Evolutionary conservation across 2,797 vertebrate species (phyloP), one percentile per base, ranked within the genome.

Genomic region (Chromis chromis): DNA sequence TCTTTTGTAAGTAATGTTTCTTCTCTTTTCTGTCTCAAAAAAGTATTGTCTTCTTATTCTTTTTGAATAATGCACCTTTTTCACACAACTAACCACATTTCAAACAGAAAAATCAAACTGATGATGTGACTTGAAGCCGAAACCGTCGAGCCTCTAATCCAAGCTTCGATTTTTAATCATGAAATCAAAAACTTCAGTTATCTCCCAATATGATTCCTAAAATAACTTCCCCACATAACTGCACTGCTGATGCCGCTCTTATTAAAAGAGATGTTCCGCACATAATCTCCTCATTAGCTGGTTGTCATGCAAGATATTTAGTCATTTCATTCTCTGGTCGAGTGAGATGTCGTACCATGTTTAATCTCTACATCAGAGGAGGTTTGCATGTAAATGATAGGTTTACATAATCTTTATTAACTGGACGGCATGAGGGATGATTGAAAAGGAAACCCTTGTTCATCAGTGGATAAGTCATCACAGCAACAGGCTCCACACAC

Each of bases 251-350:
- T 75, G 72, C 80, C 76, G 81, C 61, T 76, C 73, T 74, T 70
- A 81, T 87, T 82, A 89, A 86, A 88, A 76, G 74, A 81, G 74
- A 84, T 85, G 79, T 76, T 77, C 72, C 83, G 64, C 73, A 63
- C 70, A 57, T 85, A 85, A 86, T 88, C 86, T 87, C 70, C 74
- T 79, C 76, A 78, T 87, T 89, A 81, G 84, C 86, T 79, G 64
- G 77, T 70, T 77, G 75, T 84, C 78, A 79, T 64, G 60, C 6
- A 6, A 74, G 65, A 75, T 74, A 77, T 75, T 77, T 70, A 79
- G 57, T 75, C 62, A 80, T 82, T 80, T 80, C 55, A 68, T 71
- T 78, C 58, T 25, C 55, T 52, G 61, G 46, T 81, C 61, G 64
- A 55, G 52, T 8, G 56, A 69, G 62, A 69, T 25, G 25, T 25